Conservation (phyloP, 2,113 vertebrate species). For the Nothoprocta perdicaria region DNA sequence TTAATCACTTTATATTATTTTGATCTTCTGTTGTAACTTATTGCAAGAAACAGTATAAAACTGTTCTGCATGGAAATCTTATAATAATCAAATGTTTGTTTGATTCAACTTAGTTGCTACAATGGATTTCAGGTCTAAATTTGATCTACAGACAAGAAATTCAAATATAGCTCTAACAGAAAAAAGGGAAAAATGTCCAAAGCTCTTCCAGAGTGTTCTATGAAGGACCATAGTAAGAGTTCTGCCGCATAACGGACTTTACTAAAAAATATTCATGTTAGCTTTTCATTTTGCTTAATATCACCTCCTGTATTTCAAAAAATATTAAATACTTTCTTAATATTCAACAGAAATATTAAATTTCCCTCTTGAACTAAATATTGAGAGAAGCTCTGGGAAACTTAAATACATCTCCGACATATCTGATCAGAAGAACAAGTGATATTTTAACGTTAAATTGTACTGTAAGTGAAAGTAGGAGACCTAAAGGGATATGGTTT, state of each 20-base stretch:
- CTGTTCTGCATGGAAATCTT: neutral
- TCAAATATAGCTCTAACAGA: neutral
- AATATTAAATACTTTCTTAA: neutral
- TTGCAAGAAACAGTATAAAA: neutral
- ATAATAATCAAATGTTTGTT: neutral
- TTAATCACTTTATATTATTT: neutral
- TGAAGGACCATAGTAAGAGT: neutral
- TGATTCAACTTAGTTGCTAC: neutral
- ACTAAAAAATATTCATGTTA: no score
- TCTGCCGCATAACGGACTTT: neutral
- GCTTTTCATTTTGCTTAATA: neutral
- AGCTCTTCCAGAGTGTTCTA: neutral
- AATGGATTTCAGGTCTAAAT: neutral
- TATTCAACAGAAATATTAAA: neutral
- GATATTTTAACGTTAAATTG: neutral
- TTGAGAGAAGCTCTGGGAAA: neutral
- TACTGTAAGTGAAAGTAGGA: neutral
- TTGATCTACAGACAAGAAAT: neutral
- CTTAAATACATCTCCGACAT: neutral
- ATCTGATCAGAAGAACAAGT: neutral
- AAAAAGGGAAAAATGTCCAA: neutral
- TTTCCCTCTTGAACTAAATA: neutral
- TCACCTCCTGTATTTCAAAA: neutral
- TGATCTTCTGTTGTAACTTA: neutral
- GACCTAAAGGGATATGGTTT: neutral